Percentiles rank a stretch among this genome's conserved stretches.
Evolutionary conservation across 2,797 vertebrate species (phyloP).

Genomic region (Cuniculus paca): DNA sequence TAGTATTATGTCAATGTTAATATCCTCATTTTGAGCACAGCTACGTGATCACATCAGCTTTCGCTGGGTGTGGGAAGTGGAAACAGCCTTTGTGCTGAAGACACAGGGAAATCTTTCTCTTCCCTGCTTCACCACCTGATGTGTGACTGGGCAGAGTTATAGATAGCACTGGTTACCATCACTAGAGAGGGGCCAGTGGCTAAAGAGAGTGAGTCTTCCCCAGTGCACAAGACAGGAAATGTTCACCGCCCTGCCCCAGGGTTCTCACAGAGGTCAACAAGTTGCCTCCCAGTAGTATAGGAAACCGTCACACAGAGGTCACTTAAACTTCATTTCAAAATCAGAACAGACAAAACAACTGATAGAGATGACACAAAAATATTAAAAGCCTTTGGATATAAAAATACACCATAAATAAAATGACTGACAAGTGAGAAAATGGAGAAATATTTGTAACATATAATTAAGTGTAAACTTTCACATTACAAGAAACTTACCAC

Average conservation of each 20-base stretch:
- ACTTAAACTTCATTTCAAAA: constrained; percentile 1
- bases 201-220: not conserved
- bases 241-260: not conserved
- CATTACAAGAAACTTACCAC: not conserved
- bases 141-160: not conserved
- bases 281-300: not conserved
- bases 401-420: constrained; percentile 52
- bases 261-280: not conserved
- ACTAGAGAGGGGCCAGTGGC: not conserved
- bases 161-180: not conserved
- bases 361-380: constrained; percentile 15
- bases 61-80: not conserved
- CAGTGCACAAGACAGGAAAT: no score
- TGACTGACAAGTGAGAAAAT: constrained; percentile 8
- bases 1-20: not conserved
- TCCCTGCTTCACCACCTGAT: not conserved
- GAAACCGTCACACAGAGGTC: not conserved
- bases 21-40: not conserved
- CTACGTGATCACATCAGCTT: not conserved
- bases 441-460: not conserved
- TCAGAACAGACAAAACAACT: constrained; percentile 2
- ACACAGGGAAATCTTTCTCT: not conserved
- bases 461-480: not conserved
- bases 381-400: constrained; percentile 10
- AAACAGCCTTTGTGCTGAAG: not conserved